phyloP scores from a whole-genome alignment of 2,888 invertebrate genomes.

The Microdon myrmicae region DNA sequence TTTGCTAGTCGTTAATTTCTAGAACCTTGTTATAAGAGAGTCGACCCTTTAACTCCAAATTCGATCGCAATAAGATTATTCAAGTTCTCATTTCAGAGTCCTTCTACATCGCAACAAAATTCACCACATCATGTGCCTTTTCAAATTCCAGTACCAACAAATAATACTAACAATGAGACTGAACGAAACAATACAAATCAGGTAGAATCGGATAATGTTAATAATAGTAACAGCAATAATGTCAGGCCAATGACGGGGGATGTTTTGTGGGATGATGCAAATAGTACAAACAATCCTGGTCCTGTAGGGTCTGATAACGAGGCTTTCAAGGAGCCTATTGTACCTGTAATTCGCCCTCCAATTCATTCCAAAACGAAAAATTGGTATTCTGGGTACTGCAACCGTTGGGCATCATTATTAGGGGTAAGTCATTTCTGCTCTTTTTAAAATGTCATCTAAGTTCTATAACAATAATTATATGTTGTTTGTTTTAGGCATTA shows the following conservation, averaged over 20 bases:
- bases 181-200: conserved; percentile 53
- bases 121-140: conserved; percentile 64
- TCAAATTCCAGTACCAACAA: conserved; percentile 39
- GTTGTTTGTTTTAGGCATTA: conserved; percentile 74
- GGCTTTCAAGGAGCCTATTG: conserved; percentile 68
- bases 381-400: conserved; percentile 95
- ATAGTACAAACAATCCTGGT: conserved; percentile 57
- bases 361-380: conserved; percentile 91
- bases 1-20: no score
- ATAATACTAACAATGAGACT: conserved; percentile 50
- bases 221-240: conserved; percentile 37
- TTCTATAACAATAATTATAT: conserved; percentile 1
- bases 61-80: no score
- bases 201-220: conserved; percentile 41
- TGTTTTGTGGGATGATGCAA: conserved; percentile 56
- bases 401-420: conserved; percentile 90
- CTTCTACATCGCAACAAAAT: conserved; percentile 58
- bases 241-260: conserved; percentile 44
- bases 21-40: no score
- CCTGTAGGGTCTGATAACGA: conserved; percentile 50
- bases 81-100: conserved; percentile 54
- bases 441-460: no score
- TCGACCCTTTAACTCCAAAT: no score
- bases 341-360: conserved; percentile 72
- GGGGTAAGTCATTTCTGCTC: conserved; percentile 81